phyloP scores from a whole-genome alignment of 2,888 invertebrate genomes.

The Eustalomyia histrio region DNA sequence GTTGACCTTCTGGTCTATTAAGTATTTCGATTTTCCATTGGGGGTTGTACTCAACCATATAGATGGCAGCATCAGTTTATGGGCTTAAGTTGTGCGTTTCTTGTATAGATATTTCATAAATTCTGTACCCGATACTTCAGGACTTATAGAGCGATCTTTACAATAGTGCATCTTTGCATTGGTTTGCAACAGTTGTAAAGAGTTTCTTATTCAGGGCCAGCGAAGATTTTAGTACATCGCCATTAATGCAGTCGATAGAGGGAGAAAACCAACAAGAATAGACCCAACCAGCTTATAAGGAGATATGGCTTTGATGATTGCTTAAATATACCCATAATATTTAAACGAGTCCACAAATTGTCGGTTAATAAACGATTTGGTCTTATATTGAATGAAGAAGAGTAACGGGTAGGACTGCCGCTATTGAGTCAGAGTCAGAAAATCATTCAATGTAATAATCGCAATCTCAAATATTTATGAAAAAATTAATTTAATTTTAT shows the following conservation, averaged over 20 bases:
- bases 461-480: too few relatives aligned
- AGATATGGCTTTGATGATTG: conserved; percentile 65
- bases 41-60: conserved; percentile 85
- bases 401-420: conserved; percentile 49
- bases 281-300: conserved; percentile 82
- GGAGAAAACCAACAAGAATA: conserved; percentile 84
- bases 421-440: conserved; percentile 57
- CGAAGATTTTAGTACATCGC: conserved; percentile 83
- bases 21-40: conserved; percentile 86
- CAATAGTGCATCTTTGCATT: conserved; percentile 79
- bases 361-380: conserved; percentile 13
- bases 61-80: conserved; percentile 82
- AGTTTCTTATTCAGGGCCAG: conserved; percentile 84
- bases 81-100: conserved; percentile 46
- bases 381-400: conserved; percentile 51
- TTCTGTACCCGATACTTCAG: conserved; percentile 84
- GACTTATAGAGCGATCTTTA: conserved; percentile 77
- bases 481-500: too few relatives aligned
- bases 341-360: conserved; percentile 45
- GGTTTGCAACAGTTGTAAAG: conserved; percentile 83
- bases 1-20: conserved; percentile 76
- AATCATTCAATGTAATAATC: too few relatives aligned
- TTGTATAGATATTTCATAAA: conserved; percentile 81
- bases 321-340: conserved; percentile 55
- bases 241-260: conserved; percentile 81